Evolutionary conservation across 2,888 invertebrate species (phyloP), one percentile per base, ranked within the genome.

Genomic region (Steromphala cineraria): DNA sequence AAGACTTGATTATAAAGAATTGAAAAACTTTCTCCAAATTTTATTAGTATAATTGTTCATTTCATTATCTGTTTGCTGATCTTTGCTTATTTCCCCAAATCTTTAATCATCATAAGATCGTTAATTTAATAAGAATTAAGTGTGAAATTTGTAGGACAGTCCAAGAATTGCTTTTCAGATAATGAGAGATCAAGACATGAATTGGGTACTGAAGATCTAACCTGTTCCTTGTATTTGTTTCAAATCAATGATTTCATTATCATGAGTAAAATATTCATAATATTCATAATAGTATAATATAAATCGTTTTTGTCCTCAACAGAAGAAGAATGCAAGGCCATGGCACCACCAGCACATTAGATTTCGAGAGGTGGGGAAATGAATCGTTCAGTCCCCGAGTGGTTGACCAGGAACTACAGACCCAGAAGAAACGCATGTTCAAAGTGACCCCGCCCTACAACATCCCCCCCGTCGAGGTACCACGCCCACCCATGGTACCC

Each of bases 381-480:
- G 67, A 82, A 10, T 81, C 81, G 17, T 86, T 86, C 62, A 85
- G 88, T 56, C 82, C 84, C 7, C 79, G 55, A 10, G 84, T 85
- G 2, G 86, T 88, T 13, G 88, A 90, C n/a, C 81, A 85, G 24
- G 91, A 91, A 80, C 79, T 90, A 78, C 87, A 88, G 36, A 86
- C 88, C 46, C 90, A 90, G 84, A 89, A 87, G 78, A 90, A 88
- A 78, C 84, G 89, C 52, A 87, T 87, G 81, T 91, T 87, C 79
- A 84, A 85, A 46, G 85, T 86, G 71, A 84, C 85, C 56, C 90
- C 90, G 15, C 90, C 90, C 10, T 91, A 79, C 56, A 82, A 84
- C 21, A 79, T 78, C 19, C 81, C 82, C 10, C 80, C 85, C 0
- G 76, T 76, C 28, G 53, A 55, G 55, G 55, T 53, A 19, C 53